A percentile compares a stretch with the other conserved stretches of the same genome.
Evolutionary conservation across 2,113 vertebrate genomes (phyloP).

Genomic region (Periophthalmus modestus): DNA sequence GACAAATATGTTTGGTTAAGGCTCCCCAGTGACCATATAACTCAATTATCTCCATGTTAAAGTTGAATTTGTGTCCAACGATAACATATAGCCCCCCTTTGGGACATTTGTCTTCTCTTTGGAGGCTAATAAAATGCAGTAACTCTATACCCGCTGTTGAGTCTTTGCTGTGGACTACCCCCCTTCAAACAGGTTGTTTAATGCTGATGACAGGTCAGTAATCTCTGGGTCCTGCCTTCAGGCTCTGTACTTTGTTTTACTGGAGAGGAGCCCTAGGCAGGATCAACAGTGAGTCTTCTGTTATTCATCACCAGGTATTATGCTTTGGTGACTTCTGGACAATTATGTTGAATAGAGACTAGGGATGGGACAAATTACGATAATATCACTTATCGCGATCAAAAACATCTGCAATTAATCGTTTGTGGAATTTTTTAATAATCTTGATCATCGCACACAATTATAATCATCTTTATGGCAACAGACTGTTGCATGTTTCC

Average conservation of each 20-base stretch:
- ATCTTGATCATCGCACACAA: too few relatives aligned
- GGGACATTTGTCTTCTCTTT: slow-evolving; percentile 37
- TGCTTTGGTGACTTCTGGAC: slow-evolving; percentile 24
- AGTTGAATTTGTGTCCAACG: not conserved
- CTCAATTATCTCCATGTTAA: slow-evolving; percentile 6
- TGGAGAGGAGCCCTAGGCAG: slow-evolving; percentile 61
- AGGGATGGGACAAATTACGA: too few relatives aligned
- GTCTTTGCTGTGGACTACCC: slow-evolving; percentile 55
- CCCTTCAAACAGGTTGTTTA: slow-evolving; percentile 75
- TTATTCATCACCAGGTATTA: slow-evolving; percentile 46
- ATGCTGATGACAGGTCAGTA: slow-evolving; percentile 75
- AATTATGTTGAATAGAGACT: not conserved
- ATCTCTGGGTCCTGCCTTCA: slow-evolving; percentile 57
- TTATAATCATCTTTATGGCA: too few relatives aligned
- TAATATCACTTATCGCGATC: too few relatives aligned
- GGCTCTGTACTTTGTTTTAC: slow-evolving; percentile 59
- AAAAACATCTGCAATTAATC: too few relatives aligned
- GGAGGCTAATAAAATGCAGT: slow-evolving; percentile 55
- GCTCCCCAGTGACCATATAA: slow-evolving; percentile 6
- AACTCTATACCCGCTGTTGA: slow-evolving; percentile 71
- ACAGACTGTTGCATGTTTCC: too few relatives aligned
- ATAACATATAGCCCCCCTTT: slow-evolving; percentile 29
- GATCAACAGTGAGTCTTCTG: slow-evolving; percentile 61
- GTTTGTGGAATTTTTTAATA: too few relatives aligned
- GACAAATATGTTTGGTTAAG: not conserved